Base-by-base conservation (phyloP, 2,113 vertebrate species). In the Sinocyclocheilus anophthalmus region DNA sequence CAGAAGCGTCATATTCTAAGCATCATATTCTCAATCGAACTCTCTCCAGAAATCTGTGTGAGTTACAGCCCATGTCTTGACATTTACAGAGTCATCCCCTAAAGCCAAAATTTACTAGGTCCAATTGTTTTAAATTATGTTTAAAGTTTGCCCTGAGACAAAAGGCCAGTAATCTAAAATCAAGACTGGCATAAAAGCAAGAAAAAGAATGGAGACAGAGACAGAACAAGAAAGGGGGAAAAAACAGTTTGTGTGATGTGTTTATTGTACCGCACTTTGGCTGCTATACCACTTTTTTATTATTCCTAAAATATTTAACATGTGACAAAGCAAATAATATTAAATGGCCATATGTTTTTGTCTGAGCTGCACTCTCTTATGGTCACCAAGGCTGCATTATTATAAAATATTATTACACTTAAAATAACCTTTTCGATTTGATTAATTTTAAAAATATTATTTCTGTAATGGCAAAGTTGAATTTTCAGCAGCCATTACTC, bases 61-160 rank as follows among this genome's bases (percentile, higher is more conserved):
- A 93, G 79, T 92, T 90, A 93, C 78, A 82, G 76, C 84, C 86
- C 50, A 80, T 85, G 45, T 63, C 72, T 72, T 61, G 83, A 89
- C 72, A 86, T 92, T 90, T 85, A 90, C 73, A 81, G 67, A 63
- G 79, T 88, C 76, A 76, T 80, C 48, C 79, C 85, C 76, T 37
- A 1, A 8, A 90, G 89, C 90, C 90, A 92, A 85, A 88, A 88
- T 69, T 88, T 86, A 87, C 87, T 87, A 86, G 84, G 86, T 90
- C 89, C 89, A 92, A 88, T 92, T 92, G 88, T 88, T 92, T 90
- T 87, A 90, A 92, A 90, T 91, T 39, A 93, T 90, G 79, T 90
- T 90, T 88, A 82, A 85, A 87, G 73, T 82, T 85, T 84, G 88
- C 61, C 65, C 57, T 81, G 88, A 86, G 81, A 91, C 78, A 70